phyloP scores from a whole-genome alignment of 2,113 vertebrate species.

The human region GRCh38 chr4:177401501-177402000 shows the following conservation, averaged over 20 bases:
- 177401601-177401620: background rate
- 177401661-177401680: background rate
- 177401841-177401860: slow-evolving; percentile 33
- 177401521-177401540: background rate
- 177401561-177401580: background rate
- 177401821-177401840: background rate
- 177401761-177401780: background rate
- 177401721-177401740: background rate
- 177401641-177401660: background rate
- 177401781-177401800: background rate
- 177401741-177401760: background rate
- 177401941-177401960: background rate
- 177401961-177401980: background rate
- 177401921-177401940: background rate
- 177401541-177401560: background rate
- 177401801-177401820: background rate
- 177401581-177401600: too few species aligned
- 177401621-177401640: background rate
- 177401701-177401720: background rate
- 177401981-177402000: background rate
- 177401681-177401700: background rate
- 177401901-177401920: background rate
- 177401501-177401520: background rate
- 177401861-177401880: background rate
- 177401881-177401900: background rate